Evolutionary conservation across 2,888 invertebrate genomes (phyloP), one percentile per base, ranked within the genome.

Genomic region (Omphaloscelis lunosa): DNA sequence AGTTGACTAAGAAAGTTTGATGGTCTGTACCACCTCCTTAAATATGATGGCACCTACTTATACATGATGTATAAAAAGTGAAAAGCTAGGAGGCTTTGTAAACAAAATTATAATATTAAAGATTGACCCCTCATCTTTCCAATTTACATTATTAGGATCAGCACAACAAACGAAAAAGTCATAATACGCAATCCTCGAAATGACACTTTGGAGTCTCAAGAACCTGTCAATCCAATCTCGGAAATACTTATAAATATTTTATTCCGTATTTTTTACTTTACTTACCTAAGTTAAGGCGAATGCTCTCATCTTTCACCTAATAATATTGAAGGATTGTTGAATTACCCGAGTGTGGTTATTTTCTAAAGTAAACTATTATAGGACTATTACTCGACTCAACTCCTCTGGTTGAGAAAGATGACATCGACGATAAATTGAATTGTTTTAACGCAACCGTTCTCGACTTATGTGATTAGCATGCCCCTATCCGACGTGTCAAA

Each of bases 171-270:
- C 71, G 70, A 77, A 78, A 56, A 81, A 67, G 61, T 80, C 65
- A 77, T 77, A 84, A 84, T 77, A 86, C 82, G 68, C 68, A 71
- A 80, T 82, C 62, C 62, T 75, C 77, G 62, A 75, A 72, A 70
- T 74, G 73, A 79, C 84, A 86, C 82, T 88, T 88, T 85, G 86
- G 84, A 80, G 80, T 85, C 77, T 79, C 58, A 59, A 81, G 74
- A 85, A 78, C 41, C 85, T 90, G 90, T 90, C 92, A 91, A 90
- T 90, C 88, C 88, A 90, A 83, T 90, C 88, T 88, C 77, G 81
- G 82, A 62, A 80, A 78, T 80, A 61, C 80, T 70, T 78, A 27
- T 61, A 76, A 79, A 72, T 79, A 79, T 84, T 85, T 76, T 77
- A 62, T 81, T 68, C n/a, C 8, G 65, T 75, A 79, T 75, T 73